Base-by-base conservation (phyloP, 1,140 invertebrate genomes). In the Nautilus pompilius region DNA sequence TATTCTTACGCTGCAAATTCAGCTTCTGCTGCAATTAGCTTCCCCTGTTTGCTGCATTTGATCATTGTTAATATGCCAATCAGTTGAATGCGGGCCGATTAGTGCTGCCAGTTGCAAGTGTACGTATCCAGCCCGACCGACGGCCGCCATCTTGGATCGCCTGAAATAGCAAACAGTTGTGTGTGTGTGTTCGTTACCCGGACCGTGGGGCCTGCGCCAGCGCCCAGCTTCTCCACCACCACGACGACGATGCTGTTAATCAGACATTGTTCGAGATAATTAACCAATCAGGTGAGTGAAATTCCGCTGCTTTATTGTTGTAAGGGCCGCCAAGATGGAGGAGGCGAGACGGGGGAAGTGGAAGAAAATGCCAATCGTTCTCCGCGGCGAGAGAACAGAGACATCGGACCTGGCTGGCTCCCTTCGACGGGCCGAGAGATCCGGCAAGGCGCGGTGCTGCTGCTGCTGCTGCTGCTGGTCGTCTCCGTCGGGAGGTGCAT, bases 221-320 rank as follows among this genome's bases (percentile, higher is more conserved):
- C n/a, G 24, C 29, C 20, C 17, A 28, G 49, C 49, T 28, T 53
- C 49, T 53, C 49, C 49, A 53, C 49, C 8, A 28, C 17, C 45
- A 46, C 45, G 3, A 20, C 17, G 17, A 20, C 49, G 8, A 17
- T 49, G 26, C 49, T 22, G 15, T 28, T 53, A 53, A 53, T 53
- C 49, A 17, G 49, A 4, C 26, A 53, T 28, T 22, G 49, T 53
- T 53, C 49, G 49, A 13, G 15, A 24, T 53, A 53, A 53, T 53
- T 53, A 53, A 53, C 49, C 49, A 26, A 53, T 53, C 24, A 53
- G 49, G 49, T 53, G 49, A 53, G 49, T 53, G 49, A 26, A 53
- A 22, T 53, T 53, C 49, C 29, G 17, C 24, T 17, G 24, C 29
- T 53, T 53, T 53, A 53, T 53, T 24, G n/a, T 53, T 22, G 49